Evolutionary conservation across 2,113 vertebrate genomes (phyloP).

Genomic region (Trochalopteron elliotii): DNA sequence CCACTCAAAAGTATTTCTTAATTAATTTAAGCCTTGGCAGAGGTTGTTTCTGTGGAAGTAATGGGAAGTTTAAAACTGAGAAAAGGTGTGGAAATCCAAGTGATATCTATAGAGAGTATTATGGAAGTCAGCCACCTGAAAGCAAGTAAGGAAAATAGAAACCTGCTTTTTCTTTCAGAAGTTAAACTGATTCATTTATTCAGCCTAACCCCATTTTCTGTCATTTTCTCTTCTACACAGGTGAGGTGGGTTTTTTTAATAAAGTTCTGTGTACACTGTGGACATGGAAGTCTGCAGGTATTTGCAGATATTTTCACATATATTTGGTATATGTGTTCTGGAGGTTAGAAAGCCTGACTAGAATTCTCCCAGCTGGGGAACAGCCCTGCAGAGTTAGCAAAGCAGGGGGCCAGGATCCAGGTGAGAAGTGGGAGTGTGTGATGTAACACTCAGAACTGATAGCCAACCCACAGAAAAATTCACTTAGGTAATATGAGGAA

Average conservation of each 20-base stretch:
- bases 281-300: not conserved
- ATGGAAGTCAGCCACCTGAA: not conserved
- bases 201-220: not conserved
- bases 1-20: not conserved
- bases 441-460: accelerated
- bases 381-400: not conserved
- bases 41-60: not conserved
- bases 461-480: not conserved
- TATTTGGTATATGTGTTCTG: not conserved
- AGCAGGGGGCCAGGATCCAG: not conserved
- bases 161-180: not conserved
- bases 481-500: not conserved
- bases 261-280: not conserved
- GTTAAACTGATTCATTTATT: not conserved
- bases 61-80: not conserved
- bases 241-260: not conserved
- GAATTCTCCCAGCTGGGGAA: not conserved
- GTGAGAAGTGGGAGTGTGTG: not conserved
- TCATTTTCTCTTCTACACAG: not conserved
- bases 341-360: not conserved
- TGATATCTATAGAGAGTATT: not conserved
- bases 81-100: not conserved
- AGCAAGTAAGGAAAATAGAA: not conserved
- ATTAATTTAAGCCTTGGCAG: not conserved
- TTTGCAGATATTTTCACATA: not conserved